Conservation (phyloP, 2,113 vertebrate species). For the Pionites leucogaster region DNA sequence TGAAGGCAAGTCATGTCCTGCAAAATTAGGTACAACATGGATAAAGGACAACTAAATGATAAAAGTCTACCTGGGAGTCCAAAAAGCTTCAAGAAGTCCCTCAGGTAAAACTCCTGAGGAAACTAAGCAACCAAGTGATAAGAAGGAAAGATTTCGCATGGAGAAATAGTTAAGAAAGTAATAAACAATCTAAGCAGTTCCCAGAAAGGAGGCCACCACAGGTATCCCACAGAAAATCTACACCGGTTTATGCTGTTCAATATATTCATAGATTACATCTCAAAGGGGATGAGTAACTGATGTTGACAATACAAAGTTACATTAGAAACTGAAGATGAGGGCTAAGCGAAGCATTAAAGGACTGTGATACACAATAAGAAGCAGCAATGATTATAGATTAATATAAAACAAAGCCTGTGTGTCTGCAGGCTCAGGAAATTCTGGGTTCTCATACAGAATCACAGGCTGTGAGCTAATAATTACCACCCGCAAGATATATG, state of each 20-base stretch:
- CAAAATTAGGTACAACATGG: neutral
- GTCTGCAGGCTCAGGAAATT: neutral
- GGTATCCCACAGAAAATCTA: neutral
- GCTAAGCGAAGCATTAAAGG: neutral
- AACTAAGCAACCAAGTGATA: neutral
- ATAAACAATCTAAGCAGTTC: neutral
- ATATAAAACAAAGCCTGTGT: neutral
- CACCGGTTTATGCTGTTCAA: neutral
- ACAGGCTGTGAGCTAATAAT: neutral
- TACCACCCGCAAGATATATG: neutral
- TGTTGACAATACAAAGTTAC: neutral
- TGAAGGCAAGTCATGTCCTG: neutral
- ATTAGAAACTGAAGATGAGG: neutral
- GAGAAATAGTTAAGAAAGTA: neutral
- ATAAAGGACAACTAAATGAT: neutral
- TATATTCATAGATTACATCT: neutral
- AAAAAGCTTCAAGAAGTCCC: neutral
- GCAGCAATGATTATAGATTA: neutral
- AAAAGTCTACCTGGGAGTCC: neutral
- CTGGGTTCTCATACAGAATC: neutral
- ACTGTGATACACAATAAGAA: neutral
- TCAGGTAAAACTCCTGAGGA: neutral
- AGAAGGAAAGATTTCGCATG: neutral
- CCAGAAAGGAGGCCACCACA: neutral
- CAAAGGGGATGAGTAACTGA: neutral